Conservation (phyloP, 2,113 vertebrate species). For the Anhinga rufa region DNA sequence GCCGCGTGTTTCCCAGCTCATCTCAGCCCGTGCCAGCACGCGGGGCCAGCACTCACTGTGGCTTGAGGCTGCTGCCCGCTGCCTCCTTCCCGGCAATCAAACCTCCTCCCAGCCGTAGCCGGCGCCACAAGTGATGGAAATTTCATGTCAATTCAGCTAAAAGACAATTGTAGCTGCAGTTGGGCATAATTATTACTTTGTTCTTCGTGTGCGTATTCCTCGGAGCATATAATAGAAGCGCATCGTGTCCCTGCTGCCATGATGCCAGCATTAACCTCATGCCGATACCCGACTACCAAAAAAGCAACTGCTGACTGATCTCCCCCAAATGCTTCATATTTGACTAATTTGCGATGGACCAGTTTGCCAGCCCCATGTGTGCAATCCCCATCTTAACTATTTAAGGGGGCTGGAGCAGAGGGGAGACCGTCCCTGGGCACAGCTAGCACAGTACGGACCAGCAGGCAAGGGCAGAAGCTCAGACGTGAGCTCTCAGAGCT, state of each 20-base stretch:
- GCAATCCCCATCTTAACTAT: not conserved
- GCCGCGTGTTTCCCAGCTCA: not conserved
- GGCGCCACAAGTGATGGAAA: not conserved
- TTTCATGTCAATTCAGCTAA: slow-evolving; percentile 4
- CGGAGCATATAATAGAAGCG: fast-evolving
- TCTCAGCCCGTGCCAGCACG: not conserved
- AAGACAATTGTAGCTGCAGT: not conserved
- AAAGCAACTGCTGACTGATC: not conserved
- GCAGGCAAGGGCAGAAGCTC: not conserved
- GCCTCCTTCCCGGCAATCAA: not conserved
- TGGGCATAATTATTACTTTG: not conserved
- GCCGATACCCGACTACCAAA: not conserved
- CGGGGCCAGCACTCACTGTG: fast-evolving
- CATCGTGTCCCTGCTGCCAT: not conserved
- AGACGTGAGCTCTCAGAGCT: not conserved
- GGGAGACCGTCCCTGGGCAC: not conserved
- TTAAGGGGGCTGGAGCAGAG: not conserved
- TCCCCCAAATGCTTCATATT: fast-evolving
- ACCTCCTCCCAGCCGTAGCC: not conserved
- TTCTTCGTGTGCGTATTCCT: fast-evolving
- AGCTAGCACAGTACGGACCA: not conserved
- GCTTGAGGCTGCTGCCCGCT: not conserved
- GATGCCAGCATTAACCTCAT: not conserved
- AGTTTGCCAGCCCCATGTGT: not conserved
- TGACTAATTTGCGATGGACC: not conserved